Evolutionary conservation across 2,113 vertebrate species (phyloP).

Genomic region (Nannobrachium achirus): DNA sequence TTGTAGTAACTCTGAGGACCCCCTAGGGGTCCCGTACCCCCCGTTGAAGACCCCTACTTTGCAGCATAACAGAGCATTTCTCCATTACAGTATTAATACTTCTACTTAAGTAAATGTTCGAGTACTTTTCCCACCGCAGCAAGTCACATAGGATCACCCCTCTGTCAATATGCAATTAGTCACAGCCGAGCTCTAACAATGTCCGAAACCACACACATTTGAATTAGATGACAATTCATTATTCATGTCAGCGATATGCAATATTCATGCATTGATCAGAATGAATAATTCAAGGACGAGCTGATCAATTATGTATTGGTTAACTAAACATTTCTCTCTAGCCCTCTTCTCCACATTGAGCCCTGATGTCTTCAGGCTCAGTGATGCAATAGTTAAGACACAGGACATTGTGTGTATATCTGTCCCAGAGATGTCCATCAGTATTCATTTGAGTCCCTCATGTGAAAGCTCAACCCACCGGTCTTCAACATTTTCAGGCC

Average conservation of each 20-base stretch:
- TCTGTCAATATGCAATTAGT: constrained; percentile 71
- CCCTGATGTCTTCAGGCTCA: constrained; percentile 20
- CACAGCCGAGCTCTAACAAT: constrained; percentile 60
- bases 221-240: constrained; percentile 63
- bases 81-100: no score
- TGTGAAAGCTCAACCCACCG: constrained; percentile 32
- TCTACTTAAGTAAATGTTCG: no score
- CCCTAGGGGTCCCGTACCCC: no score
- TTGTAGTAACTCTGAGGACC: no score
- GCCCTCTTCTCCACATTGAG: constrained; percentile 45
- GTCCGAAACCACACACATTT: constrained; percentile 55
- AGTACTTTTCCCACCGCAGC: no score
- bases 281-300: constrained; percentile 63
- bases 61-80: no score
- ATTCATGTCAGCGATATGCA: constrained; percentile 61
- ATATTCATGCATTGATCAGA: constrained; percentile 65
- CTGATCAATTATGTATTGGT: constrained; percentile 73
- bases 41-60: no score
- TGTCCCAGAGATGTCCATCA: constrained; percentile 60
- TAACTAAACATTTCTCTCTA: constrained; percentile 65
- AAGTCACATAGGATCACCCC: constrained; percentile 61
- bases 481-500: no score
- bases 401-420: constrained; percentile 53
- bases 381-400: constrained; percentile 57
- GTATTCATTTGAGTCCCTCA: constrained; percentile 49